Conservation (phyloP, 2,113 vertebrate genomes). For the Pyrgilauda ruficollis region DNA sequence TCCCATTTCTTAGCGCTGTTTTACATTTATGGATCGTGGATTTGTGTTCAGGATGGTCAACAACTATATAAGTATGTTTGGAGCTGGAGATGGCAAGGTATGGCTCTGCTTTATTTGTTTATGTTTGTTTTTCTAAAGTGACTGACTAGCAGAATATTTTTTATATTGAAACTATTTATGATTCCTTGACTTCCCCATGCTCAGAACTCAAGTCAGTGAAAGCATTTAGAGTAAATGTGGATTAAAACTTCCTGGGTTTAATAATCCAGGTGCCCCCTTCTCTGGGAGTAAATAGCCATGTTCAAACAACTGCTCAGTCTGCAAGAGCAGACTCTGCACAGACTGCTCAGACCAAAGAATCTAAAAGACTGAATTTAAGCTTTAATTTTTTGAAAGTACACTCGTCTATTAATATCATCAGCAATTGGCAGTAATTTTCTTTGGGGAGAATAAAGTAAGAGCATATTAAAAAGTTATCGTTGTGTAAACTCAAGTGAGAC, state of each 20-base stretch:
- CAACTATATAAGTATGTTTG: conserved; percentile 92
- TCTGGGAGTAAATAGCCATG: neutral
- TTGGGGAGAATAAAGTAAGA: neutral
- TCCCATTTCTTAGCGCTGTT: conserved; percentile 80
- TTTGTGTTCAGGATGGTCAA: conserved; percentile 93
- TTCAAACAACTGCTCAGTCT: neutral
- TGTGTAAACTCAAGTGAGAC: neutral
- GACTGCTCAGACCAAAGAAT: neutral
- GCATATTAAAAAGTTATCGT: neutral
- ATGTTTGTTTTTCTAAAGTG: neutral
- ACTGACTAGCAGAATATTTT: neutral
- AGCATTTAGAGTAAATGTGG: neutral
- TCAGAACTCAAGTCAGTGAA: neutral
- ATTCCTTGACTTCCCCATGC: neutral
- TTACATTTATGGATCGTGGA: conserved; percentile 95
- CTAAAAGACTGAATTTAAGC: neutral
- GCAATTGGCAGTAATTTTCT: neutral
- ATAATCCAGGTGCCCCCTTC: neutral
- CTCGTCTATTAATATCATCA: neutral
- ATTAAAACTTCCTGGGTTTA: neutral
- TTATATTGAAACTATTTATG: neutral
- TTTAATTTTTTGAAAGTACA: neutral
- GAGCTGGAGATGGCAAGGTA: conserved; percentile 90
- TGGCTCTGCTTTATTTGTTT: neutral
- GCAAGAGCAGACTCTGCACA: neutral